Percentiles rank a stretch among this genome's conserved stretches.
Conservation (phyloP, 2,113 vertebrate genomes). For the Gadus chalcogrammus region DNA sequence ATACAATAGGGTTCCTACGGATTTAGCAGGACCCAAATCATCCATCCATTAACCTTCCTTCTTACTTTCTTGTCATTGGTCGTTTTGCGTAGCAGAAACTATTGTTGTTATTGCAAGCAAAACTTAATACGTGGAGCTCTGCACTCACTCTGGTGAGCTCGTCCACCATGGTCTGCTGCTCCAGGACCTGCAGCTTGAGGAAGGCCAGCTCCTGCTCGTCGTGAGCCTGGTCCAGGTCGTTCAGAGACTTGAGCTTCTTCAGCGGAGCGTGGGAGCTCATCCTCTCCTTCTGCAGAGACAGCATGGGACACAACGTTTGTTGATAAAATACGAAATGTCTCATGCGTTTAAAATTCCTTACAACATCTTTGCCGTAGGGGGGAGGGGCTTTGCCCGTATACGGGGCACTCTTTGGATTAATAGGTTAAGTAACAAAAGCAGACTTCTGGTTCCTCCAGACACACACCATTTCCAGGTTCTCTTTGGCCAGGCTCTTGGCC, state of each 20-base stretch:
- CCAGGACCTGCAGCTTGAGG: conserved; percentile 95
- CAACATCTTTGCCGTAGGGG: too few species aligned
- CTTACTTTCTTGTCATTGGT: too few species aligned
- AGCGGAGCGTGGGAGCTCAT: conserved; percentile 89
- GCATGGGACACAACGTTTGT: conserved; percentile 1
- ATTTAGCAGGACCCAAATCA: too few species aligned
- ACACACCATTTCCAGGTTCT: conserved; percentile 93
- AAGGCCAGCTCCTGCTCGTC: conserved; percentile 98
- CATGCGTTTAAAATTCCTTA: too few species aligned
- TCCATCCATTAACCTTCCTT: too few species aligned
- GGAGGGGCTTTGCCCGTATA: too few species aligned
- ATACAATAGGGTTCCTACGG: too few species aligned
- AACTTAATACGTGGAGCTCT: neutral
- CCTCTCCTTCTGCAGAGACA: conserved; percentile 85
- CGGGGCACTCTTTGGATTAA: too few species aligned
- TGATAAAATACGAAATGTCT: neutral
- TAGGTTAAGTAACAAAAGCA: neutral
- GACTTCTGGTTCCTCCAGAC: neutral
- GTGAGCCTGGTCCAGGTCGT: conserved; percentile 95
- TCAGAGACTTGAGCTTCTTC: conserved; percentile 95
- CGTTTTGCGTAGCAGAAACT: too few species aligned
- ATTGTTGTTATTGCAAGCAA: too few species aligned
- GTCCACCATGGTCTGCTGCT: conserved; percentile 88
- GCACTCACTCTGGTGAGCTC: conserved; percentile 72
- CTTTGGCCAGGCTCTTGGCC: conserved; percentile 84